Base-by-base conservation (phyloP, 2,797 vertebrate genomes). In the Poecilia picta region DNA sequence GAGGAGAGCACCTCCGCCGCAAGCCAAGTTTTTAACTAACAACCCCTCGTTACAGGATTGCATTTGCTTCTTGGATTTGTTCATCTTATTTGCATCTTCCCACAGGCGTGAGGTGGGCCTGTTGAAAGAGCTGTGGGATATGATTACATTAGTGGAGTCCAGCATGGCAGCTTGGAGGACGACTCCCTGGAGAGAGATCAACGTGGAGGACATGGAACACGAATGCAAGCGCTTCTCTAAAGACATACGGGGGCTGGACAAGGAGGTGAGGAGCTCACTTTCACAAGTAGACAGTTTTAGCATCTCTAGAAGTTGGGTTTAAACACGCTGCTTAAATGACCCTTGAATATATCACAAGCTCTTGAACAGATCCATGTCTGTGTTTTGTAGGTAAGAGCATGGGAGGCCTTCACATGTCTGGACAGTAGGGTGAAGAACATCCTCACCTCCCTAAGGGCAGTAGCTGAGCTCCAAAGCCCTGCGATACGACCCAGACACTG, bases 121-220 rank as follows among this genome's bases (percentile, higher is more conserved):
- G 55, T 95, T 99, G 84, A 99, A 98, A 90, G 96, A 97, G 81
- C 96, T 99, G 66, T 99, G 98, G 98, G 98, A 99, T 90, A 95
- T 96, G 91, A 95, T 97, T 66, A 89, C 88, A 0, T 62, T 96
- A 62, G 97, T 99, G 80, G 95, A 94, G 46, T 96, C 94, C 62
- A 97, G 95, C 85, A 96, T 98, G 55, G 87, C 80, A 0, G 95
- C 94, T 49, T 99, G 98, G 98, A 96, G 96, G 88, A 95, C 82
- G 20, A 98, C 97, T 25, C 94, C 55, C 2, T 99, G 98, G 98
- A 95, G 85, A 57, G 93, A 97, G 36, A 97, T 99, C 76, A 93
- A 97, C 0, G 97, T 99, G 89, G 98, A 99, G 77, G 96, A 95
- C 85, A 98, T 99, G 97, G 97, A 99, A 5, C 68, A 95, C 73